Base-by-base conservation (phyloP, 2,888 invertebrate genomes). In the Diplolepis rosae region DNA sequence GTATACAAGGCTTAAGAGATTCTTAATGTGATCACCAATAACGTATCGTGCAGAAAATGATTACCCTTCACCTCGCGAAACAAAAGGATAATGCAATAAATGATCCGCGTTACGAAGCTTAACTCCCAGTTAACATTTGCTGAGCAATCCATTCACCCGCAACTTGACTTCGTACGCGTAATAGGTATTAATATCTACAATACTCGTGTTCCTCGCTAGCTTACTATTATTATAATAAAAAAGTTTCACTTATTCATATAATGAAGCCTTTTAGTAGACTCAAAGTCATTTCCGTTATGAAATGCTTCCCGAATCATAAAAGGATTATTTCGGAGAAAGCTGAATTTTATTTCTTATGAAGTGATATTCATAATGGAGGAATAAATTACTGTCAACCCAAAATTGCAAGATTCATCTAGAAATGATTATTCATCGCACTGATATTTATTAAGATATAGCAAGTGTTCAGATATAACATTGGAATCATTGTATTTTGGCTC, bases 51-150 rank as follows among this genome's bases (percentile, higher is more conserved):
- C 79, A 78, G 79, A 79, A 75, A 80, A 80, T 77, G 71, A 72
- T 75, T 83, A 80, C 76, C 82, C 82, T 83, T 83, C 81, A 82
- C 81, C 82, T 81, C 82, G 66, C 54, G 69, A 72, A 81, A 82
- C 81, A 82, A 81, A 83, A 80, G 83, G 74, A 79, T 79, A 79
- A 76, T 74, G 77, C 77, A 79, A 81, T 76, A 75, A 72, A 35
- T 32, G 15, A 51, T 51, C 24, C 27, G 13, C 35, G 24, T 67
- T 50, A 32, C 18, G 9, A 51, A 67, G 35, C 15, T 15, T 18
- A 18, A 6, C 2, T 6, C 6, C 18, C 27, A 50, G 70, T 68
- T 66, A 45, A 67, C 45, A 68, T 69, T 45, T 52, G 65, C 66
- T 74, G 67, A 69, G 76, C 69, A 70, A 68, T 68, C 69, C 72